Evolutionary conservation across 2,113 vertebrate genomes (phyloP), one percentile per base, ranked within the genome.

Genomic region (Etheostoma spectabile): DNA sequence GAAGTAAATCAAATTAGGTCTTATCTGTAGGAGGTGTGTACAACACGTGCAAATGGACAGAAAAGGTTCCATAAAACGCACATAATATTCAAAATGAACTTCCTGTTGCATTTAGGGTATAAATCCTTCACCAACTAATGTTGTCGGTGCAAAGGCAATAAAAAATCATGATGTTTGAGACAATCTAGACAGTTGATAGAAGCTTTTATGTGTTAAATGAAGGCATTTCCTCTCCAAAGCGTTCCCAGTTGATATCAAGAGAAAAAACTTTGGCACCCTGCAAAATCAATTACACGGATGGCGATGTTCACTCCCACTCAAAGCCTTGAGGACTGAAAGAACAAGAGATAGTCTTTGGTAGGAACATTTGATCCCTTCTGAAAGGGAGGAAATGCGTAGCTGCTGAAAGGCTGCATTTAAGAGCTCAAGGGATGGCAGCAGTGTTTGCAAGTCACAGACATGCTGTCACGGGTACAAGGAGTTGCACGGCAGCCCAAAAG

Each of bases 281-380:
- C 19, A 62, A 89, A 93, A 93, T 94, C 91, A 90, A 89, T 92
- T 89, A 85, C 89, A 91, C 68, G 85, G 90, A 82, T 59, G 70
- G 85, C 5, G 61, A 82, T 83, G 85, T 80, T 90, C 80, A 76
- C 85, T 85, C 92, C 85, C 87, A 74, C 74, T 81, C 80, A 83
- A 84, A 84, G 87, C 88, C 89, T 79, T 21, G 68, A 85, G 89
- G 80, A 88, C 78, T 84, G 71, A 88, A 84, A 86, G 79, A 91
- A 87, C 76, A 72, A 73, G 82, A 92, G 87, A 85, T 84, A 77
- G 79, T 80, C 82, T 93, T 85, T 82, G 70, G 86, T 76, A 82
- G 81, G 91, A 90, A 91, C 91, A 92, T 92, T 92, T 94, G 88
- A 93, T 93, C 88, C 92, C 83, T 60, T 89, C 90, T 93, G 93